Conservation (phyloP, 2,797 vertebrate genomes). For the Chloroceryle amazona region DNA sequence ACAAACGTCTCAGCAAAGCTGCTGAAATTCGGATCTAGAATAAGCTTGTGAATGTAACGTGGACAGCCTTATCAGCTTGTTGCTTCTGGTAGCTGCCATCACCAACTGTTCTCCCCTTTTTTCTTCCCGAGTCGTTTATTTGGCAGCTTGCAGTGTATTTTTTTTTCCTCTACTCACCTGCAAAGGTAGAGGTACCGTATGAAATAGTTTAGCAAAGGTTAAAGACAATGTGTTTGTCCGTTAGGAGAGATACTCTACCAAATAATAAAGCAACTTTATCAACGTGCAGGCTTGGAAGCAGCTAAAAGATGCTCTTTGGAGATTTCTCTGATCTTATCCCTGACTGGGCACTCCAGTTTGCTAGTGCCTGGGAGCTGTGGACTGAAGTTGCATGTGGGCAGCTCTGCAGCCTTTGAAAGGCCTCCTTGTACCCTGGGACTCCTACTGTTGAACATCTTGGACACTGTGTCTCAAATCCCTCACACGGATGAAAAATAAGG, state of each 20-base stretch:
- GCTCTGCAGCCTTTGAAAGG: background rate
- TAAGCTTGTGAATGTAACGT: background rate
- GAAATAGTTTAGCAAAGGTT: background rate
- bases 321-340: background rate
- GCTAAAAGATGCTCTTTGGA: background rate
- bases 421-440: background rate
- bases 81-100: background rate
- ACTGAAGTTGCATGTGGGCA: background rate
- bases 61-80: background rate
- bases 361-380: background rate
- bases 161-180: background rate
- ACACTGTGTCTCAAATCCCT: accelerated
- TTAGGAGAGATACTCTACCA: background rate
- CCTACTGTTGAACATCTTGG: background rate
- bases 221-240: background rate
- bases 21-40: constrained; percentile 1
- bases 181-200: background rate
- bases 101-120: background rate
- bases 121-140: background rate
- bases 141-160: background rate
- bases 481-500: background rate
- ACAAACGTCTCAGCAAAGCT: constrained; percentile 14
- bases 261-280: background rate
- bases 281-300: background rate
- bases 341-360: background rate